Conservation (phyloP, 2,888 invertebrate species). For the Acronicta aceris region DNA sequence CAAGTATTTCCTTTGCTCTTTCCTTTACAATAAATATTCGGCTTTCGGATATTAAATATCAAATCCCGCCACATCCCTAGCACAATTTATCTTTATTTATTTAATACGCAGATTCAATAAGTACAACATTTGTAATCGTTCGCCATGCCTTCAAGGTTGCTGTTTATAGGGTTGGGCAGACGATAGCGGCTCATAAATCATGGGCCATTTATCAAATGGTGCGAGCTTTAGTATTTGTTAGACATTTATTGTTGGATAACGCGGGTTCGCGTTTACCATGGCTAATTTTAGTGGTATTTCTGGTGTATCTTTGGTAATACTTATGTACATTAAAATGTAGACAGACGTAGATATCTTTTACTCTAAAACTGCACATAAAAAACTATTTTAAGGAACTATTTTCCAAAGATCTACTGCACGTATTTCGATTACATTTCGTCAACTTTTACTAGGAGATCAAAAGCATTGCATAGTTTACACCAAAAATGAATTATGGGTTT, state of each 20-base stretch:
- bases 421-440: too few species aligned
- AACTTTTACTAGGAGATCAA: too few species aligned
- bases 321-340: too few species aligned
- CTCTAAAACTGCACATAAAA: too few species aligned
- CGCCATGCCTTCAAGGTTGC: conserved; percentile 29
- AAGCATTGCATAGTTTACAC: too few species aligned
- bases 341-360: too few species aligned
- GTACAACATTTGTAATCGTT: conserved; percentile 27
- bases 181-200: conserved; percentile 40
- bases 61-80: not conserved
- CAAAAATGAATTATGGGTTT: too few species aligned
- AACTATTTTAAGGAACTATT: too few species aligned
- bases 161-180: conserved; percentile 18
- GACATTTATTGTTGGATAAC: conserved; percentile 35
- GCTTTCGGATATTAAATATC: conserved; percentile 5
- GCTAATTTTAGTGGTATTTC: not conserved
- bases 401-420: too few species aligned
- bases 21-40: not conserved
- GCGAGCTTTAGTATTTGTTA: conserved; percentile 22
- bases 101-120: conserved; percentile 25
- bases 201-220: conserved; percentile 42
- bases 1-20: not conserved
- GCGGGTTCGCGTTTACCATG: conserved; percentile 2
- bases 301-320: too few species aligned
- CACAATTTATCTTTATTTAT: conserved; percentile 33